Base-by-base conservation (phyloP, 2,888 invertebrate species). In the Nudaria mundana region DNA sequence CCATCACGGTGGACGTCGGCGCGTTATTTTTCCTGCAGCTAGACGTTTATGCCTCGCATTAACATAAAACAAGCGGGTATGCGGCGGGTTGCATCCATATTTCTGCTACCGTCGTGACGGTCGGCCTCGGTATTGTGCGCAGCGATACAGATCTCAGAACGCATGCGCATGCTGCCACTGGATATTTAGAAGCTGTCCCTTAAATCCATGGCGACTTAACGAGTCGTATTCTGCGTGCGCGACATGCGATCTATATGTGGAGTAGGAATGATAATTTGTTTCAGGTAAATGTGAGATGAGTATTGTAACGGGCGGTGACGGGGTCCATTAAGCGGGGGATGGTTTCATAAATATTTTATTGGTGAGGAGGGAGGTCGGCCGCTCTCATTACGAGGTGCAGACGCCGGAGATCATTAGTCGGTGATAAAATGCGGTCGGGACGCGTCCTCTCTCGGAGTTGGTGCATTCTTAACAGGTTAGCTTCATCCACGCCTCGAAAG, bases 101-200 rank as follows among this genome's bases (percentile, higher is more conserved):
- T 85, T 83, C 81, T 80, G 81, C 76, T 72, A 71, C 72, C 77
- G 78, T 79, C 87, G 86, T 85, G 86, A 85, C 81, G 86, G 47
- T 44, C 70, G 71, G 71, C 66, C 66, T 70, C 82, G 81, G 82
- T 81, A 84, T 84, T 85, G 86, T 85, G 81, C 81, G 74, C 69
- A 66, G 48, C 80, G 87, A 88, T 88, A 87, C 84, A 66, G 82
- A 88, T 87, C 84, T 78, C 65, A 59, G 71, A 70, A 81, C 86
- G 81, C 81, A 78, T 75, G 77, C 73, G 73, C 76, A 65, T 68
- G 63, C 76, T 71, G 78, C 77, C 75, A 68, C 75, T 77, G 80
- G 82, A 81, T 82, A 84, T 84, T 86, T 87, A 87, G 86, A 84
- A 84, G 78, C 80, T 77, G 82, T 81, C 81, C 74, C 81, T 84